A percentile compares a stretch with the other conserved stretches of the same genome.
Evolutionary conservation across 2,113 vertebrate species (phyloP).

Genomic region (Pterocles orientalis): DNA sequence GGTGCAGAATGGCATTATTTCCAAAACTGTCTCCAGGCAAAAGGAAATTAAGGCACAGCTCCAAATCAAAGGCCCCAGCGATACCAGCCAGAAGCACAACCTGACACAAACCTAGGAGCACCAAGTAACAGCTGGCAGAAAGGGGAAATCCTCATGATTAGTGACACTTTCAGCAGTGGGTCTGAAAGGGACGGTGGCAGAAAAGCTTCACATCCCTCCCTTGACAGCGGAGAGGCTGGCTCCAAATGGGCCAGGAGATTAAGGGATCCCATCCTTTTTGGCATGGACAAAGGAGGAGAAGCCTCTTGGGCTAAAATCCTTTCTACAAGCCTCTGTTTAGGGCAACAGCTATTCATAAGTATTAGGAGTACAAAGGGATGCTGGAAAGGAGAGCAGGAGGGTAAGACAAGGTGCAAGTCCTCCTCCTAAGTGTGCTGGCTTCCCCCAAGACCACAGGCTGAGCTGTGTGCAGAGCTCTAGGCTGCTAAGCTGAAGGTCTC

Average conservation of each 20-base stretch:
- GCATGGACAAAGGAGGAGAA: not conserved
- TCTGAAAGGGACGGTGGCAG: not conserved
- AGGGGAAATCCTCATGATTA: not conserved
- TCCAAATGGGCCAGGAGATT: not conserved
- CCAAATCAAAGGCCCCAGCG: not conserved
- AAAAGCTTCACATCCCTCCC: not conserved
- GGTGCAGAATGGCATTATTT: not conserved
- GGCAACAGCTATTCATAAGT: not conserved
- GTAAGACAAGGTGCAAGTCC: not conserved
- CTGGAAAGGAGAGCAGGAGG: not conserved
- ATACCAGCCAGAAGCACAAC: not conserved
- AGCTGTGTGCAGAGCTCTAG: not conserved
- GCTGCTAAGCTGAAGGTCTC: not conserved
- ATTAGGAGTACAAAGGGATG: not conserved
- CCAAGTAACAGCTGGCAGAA: not conserved
- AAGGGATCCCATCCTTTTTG: not conserved
- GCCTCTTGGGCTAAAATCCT: not conserved
- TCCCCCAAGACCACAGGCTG: not conserved
- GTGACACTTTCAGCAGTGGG: not conserved
- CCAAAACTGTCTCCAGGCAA: not conserved
- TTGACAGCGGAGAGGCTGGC: not conserved
- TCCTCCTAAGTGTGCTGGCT: not conserved
- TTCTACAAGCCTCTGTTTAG: not conserved
- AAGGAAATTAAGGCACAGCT: not conserved
- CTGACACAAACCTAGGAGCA: not conserved